Percentiles rank a stretch among this genome's conserved stretches.
Evolutionary conservation across 2,797 vertebrate genomes (phyloP).

Genomic region (Tiaroga cobitis): DNA sequence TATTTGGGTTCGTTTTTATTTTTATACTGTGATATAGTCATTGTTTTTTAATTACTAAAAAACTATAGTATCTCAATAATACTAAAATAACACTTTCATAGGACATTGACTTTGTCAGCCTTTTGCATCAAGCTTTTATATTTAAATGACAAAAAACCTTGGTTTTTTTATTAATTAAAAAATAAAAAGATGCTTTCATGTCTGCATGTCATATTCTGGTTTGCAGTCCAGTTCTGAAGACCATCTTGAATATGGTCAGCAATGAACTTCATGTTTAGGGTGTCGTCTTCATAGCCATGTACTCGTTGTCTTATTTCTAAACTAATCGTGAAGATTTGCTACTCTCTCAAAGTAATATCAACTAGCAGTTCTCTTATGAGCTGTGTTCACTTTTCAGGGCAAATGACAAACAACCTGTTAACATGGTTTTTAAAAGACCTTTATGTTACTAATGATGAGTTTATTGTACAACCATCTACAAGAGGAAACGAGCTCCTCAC

Average conservation of each 20-base stretch:
- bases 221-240: background rate
- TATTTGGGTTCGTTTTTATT: too few species aligned
- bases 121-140: background rate
- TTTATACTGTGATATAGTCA: too few species aligned
- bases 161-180: background rate
- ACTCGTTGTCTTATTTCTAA: background rate
- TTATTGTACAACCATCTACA: background rate
- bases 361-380: background rate
- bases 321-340: background rate
- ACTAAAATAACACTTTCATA: background rate
- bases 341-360: background rate
- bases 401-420: constrained; percentile 4
- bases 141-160: background rate
- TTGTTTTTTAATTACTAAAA: background rate
- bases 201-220: background rate
- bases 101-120: background rate
- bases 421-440: background rate
- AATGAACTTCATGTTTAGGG: background rate
- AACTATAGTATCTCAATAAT: background rate
- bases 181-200: background rate
- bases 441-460: background rate
- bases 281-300: background rate
- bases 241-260: background rate
- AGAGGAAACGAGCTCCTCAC: background rate
- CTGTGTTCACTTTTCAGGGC: background rate